These are phyloP conservation scores for Sminthurides bifidus DNA, from an alignment of 1,140 invertebrate genomes.

Conservation along the genomic window DNA sequence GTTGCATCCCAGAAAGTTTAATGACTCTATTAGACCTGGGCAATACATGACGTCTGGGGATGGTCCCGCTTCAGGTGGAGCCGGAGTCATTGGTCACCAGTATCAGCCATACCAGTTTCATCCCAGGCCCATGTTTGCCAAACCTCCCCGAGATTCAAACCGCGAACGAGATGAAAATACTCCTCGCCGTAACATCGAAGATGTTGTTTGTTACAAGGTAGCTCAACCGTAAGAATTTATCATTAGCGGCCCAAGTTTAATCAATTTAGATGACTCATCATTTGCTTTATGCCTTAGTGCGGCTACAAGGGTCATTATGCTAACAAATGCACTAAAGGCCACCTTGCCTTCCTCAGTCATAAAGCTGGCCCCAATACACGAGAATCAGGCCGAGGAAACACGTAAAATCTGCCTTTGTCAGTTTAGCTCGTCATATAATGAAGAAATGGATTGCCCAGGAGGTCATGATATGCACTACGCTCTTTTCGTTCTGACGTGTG, in stretches of 20 bases:
- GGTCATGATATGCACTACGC: too few relatives aligned
- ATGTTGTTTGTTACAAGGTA: slow-evolving; percentile 86
- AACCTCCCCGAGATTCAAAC: slow-evolving; percentile 32
- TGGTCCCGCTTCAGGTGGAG: not conserved
- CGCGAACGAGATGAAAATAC: slow-evolving; percentile 32
- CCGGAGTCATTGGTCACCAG: not conserved
- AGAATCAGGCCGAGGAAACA: slow-evolving; percentile 5
- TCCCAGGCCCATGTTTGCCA: slow-evolving; percentile 23
- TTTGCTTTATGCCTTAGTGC: slow-evolving; percentile 47
- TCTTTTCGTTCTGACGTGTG: too few relatives aligned
- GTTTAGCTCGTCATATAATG: too few relatives aligned
- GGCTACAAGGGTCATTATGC: slow-evolving; percentile 98
- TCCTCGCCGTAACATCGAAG: slow-evolving; percentile 68
- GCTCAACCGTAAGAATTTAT: not conserved
- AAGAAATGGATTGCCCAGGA: too few relatives aligned
- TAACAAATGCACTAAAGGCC: slow-evolving; percentile 95
- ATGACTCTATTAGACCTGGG: not conserved
- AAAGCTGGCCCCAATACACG: slow-evolving; percentile 24
- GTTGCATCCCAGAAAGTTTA: slow-evolving; percentile 4
- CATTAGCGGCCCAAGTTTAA: not conserved
- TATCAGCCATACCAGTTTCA: slow-evolving; percentile 31
- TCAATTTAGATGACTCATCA: not conserved
- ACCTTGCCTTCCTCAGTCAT: slow-evolving; percentile 83
- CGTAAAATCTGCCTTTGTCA: too few relatives aligned
- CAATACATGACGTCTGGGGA: slow-evolving; percentile 14